A percentile compares a stretch with the other conserved stretches of the same genome.
These are phyloP conservation scores for Setophaga kirtlandii DNA, from an alignment of 2,113 vertebrate genomes.

Conservation along the genomic window DNA sequence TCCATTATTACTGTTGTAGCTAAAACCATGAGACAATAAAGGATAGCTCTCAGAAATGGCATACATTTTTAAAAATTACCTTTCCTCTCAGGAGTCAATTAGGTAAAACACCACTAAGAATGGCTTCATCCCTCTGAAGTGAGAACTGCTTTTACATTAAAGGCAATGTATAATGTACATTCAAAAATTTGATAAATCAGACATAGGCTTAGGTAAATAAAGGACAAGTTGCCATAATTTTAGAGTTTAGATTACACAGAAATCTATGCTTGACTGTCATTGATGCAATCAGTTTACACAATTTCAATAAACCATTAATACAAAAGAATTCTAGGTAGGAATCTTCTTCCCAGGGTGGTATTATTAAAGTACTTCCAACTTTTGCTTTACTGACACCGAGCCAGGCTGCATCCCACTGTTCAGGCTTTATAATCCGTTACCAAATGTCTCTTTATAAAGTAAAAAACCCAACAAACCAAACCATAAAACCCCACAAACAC, in stretches of 20 bases:
- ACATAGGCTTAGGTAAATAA: not conserved
- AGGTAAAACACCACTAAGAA: not conserved
- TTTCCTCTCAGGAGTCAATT: not conserved
- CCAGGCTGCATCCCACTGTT: not conserved
- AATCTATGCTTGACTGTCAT: not conserved
- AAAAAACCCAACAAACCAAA: not conserved
- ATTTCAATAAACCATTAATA: slow-evolving; percentile 13
- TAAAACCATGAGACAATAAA: not conserved
- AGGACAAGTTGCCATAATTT: not conserved
- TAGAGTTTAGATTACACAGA: not conserved
- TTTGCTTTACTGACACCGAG: not conserved
- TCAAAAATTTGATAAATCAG: not conserved
- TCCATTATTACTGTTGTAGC: not conserved
- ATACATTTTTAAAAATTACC: not conserved
- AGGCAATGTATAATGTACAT: not conserved
- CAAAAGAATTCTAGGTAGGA: not conserved
- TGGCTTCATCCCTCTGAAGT: not conserved
- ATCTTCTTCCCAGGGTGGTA: not conserved
- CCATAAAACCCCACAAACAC: not conserved
- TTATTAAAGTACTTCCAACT: not conserved
- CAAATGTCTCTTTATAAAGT: not conserved
- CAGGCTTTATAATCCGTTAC: not conserved
- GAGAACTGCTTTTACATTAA: not conserved
- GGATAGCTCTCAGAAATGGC: not conserved
- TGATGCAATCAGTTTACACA: not conserved